Base-by-base conservation (phyloP, 2,888 invertebrate species). In the Tenthredo mesomela region DNA sequence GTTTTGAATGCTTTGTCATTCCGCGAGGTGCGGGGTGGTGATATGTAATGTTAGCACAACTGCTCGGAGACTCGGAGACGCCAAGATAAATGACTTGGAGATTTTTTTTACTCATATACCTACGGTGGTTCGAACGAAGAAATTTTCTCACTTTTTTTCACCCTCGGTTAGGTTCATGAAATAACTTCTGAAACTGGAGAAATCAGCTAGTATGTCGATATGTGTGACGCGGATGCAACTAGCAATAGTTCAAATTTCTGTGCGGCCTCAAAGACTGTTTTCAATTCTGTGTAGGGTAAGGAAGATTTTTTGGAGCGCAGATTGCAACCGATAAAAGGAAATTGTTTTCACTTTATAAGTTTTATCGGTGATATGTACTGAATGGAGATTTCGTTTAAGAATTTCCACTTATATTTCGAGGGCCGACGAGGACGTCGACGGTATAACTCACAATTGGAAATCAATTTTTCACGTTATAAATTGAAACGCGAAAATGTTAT, bases 291-390 rank as follows among this genome's bases (percentile, higher is more conserved):
- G 2, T 2, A 33, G n/a, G n/a, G n/a, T 33, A 33, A 5, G 33
- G 33, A 33, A 33, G 33, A 33, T 33, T 33, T 33, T 33, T 33
- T 33, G 3, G 33, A n/a, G 70, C 40, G 43, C 21, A 73, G 43
- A 40, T 73, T 73, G 3, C 40, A 73, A 10, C 21, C 40, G 40
- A 43, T 73, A 15, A 43, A 18, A 25, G 25, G 73, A 25, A 73
- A 73, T 73, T 73, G 43, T 73, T 43, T 73, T 73, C 73, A 47
- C 40, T 21, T 73, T 73, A 73, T 21, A 73, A 73, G 73, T 47
- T 73, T 73, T 40, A 73, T 21, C 40, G 12, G 15, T 25, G 47
- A 47, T 73, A 43, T 73, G 10, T 43, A 10, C 25, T 47, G 43
- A 73, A 25, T 73, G 40, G 73, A 73, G 1, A 73, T 73, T 73